These are phyloP conservation scores for Tyrannus savana DNA, from an alignment of 2,113 vertebrate genomes.

Conservation along the genomic window DNA sequence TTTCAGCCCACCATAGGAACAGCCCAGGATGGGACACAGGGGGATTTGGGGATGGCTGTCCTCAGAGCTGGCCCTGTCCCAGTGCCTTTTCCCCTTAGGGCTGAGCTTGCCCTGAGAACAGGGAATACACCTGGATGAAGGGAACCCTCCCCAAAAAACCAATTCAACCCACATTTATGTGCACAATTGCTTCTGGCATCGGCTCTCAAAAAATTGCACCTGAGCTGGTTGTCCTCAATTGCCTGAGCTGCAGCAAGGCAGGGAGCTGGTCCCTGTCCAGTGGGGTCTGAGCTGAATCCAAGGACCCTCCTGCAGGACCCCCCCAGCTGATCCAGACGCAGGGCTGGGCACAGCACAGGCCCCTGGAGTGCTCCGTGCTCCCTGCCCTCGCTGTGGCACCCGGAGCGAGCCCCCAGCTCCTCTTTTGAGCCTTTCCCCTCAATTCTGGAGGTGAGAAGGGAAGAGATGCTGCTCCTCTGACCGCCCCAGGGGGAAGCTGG, in stretches of 20 bases:
- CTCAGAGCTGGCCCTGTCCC: too few relatives aligned
- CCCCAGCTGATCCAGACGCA: fast-evolving
- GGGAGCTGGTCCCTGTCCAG: fast-evolving
- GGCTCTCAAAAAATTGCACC: not conserved
- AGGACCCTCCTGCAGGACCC: not conserved
- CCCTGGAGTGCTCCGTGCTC: fast-evolving
- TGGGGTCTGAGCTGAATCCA: not conserved
- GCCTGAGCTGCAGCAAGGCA: not conserved
- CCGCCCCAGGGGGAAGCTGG: fast-evolving
- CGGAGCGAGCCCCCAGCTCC: not conserved
- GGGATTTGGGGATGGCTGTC: not conserved
- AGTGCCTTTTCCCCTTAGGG: not conserved
- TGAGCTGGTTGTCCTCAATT: not conserved
- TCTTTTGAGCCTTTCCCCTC: fast-evolving
- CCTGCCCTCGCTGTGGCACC: fast-evolving
- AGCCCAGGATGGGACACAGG: not conserved
- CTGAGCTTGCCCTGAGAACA: not conserved
- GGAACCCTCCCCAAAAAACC: not conserved
- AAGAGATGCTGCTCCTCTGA: not conserved
- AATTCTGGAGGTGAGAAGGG: not conserved
- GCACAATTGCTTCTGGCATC: too few relatives aligned
- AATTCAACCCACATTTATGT: not conserved
- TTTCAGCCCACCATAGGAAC: not conserved
- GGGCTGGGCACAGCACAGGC: not conserved
- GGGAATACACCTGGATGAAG: not conserved